phyloP scores from a whole-genome alignment of 2,113 vertebrate species.

The Sialia sialis region DNA sequence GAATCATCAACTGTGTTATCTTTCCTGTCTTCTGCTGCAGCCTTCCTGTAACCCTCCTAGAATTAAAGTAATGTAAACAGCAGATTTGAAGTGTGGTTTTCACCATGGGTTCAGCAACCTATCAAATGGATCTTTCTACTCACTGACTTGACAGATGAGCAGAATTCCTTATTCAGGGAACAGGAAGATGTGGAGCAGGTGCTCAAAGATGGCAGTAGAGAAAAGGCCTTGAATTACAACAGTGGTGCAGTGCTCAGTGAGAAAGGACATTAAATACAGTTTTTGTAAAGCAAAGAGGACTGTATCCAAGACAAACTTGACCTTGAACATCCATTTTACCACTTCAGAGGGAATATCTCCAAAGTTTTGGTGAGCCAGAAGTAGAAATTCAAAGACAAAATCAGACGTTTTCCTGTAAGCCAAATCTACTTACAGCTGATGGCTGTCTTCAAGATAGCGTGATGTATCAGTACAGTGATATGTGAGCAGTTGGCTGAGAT shows the following conservation, averaged over 20 bases:
- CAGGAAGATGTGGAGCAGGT: background rate
- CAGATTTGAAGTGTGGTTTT: background rate
- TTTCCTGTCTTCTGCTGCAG: slow-evolving; percentile 11
- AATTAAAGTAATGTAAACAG: background rate
- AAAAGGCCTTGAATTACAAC: background rate
- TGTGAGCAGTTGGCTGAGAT: background rate
- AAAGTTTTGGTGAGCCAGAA: background rate
- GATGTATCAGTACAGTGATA: background rate
- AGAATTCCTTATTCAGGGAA: background rate
- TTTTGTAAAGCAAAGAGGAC: background rate
- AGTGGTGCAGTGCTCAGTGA: background rate
- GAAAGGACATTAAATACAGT: background rate
- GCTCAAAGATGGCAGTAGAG: background rate
- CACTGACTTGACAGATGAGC: background rate
- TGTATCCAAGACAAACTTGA: background rate
- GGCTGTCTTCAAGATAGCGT: background rate
- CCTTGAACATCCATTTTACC: background rate
- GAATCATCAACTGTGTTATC: background rate
- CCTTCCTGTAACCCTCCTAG: background rate
- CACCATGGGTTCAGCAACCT: background rate
- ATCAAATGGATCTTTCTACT: background rate
- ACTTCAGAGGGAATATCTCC: background rate
- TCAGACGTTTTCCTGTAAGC: background rate
- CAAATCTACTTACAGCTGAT: background rate
- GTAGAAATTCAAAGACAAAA: background rate